Evolutionary conservation across 1,140 invertebrate genomes (phyloP).

Genomic region (Papilio polyxenes): DNA sequence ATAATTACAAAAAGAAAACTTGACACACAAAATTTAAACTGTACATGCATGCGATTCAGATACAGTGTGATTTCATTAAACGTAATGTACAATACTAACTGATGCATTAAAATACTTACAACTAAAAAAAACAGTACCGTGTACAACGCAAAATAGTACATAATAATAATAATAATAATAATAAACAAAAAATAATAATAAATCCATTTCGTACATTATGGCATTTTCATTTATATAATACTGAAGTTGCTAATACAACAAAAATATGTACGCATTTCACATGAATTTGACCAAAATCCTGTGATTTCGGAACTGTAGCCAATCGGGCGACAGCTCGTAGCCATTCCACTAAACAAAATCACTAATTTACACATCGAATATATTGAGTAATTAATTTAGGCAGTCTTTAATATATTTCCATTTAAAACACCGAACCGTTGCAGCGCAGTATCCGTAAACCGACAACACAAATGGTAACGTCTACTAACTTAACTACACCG

Average conservation of each 20-base stretch:
- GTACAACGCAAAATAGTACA: constrained; percentile 63
- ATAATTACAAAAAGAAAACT: constrained; percentile 78
- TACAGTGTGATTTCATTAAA: constrained; percentile 63
- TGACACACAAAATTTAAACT: constrained; percentile 77
- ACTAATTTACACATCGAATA: constrained; percentile 72
- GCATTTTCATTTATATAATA: constrained; percentile 77
- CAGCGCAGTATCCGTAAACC: constrained; percentile 52
- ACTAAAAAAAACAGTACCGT: constrained; percentile 65
- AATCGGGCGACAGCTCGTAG: background rate
- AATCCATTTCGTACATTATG: constrained; percentile 78
- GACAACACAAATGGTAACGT: constrained; percentile 76
- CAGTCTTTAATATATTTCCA: constrained; percentile 77
- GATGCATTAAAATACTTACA: constrained; percentile 62
- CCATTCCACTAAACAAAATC: constrained; percentile 52
- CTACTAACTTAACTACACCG: constrained; percentile 70
- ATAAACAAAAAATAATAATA: constrained; percentile 64
- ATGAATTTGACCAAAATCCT: constrained; percentile 46
- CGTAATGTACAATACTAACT: constrained; percentile 61
- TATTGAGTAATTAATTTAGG: constrained; percentile 78
- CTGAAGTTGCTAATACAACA: constrained; percentile 79
- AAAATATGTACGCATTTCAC: constrained; percentile 68
- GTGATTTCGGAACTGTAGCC: constrained; percentile 14
- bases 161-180: constrained; percentile 58
- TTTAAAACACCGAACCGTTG: constrained; percentile 68
- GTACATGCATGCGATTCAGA: constrained; percentile 77